A percentile compares a stretch with the other conserved stretches of the same genome.
These are phyloP conservation scores for Pardosa pseudoannulata DNA, from an alignment of 2,888 invertebrate genomes.

Conservation along the genomic window DNA sequence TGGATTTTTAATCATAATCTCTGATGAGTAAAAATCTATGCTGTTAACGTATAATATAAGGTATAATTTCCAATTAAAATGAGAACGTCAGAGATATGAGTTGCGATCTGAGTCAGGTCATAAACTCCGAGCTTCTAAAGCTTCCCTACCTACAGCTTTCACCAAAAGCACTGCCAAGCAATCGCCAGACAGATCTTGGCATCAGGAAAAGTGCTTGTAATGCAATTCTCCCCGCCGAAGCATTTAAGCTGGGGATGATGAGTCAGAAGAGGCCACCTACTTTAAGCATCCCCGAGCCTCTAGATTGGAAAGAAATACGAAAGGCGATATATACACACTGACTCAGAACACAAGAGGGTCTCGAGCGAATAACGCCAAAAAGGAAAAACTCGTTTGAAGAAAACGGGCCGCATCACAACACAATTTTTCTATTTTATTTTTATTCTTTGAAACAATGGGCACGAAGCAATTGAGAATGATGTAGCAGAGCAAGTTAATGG, in stretches of 20 bases:
- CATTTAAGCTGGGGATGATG: constrained; percentile 33
- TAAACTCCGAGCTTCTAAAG: too few species aligned
- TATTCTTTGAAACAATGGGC: not conserved
- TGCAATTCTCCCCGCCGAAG: constrained; percentile 18
- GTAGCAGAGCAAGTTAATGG: too few species aligned
- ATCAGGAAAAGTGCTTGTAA: constrained; percentile 30
- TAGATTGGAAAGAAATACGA: not conserved
- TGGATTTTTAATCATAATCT: too few species aligned
- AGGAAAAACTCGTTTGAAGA: not conserved
- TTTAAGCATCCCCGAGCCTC: not conserved
- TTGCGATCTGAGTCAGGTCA: too few species aligned
- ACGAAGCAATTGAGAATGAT: not conserved
- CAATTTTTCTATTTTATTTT: too few species aligned
- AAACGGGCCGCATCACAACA: not conserved
- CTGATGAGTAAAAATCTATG: too few species aligned
- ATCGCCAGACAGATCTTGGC: not conserved
- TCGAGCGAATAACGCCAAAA: not conserved
- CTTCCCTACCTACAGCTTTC: too few species aligned
- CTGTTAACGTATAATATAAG: too few species aligned
- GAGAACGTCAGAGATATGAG: too few species aligned
- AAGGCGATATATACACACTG: constrained; percentile 10
- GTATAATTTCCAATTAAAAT: too few species aligned
- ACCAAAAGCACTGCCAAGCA: not conserved
- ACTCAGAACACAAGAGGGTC: constrained; percentile 26
- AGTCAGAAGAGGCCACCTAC: constrained; percentile 35